Percentiles rank a stretch among this genome's conserved stretches.
phyloP scores from a whole-genome alignment of 2,113 vertebrate species.

The Rhagologus leucostigma region DNA sequence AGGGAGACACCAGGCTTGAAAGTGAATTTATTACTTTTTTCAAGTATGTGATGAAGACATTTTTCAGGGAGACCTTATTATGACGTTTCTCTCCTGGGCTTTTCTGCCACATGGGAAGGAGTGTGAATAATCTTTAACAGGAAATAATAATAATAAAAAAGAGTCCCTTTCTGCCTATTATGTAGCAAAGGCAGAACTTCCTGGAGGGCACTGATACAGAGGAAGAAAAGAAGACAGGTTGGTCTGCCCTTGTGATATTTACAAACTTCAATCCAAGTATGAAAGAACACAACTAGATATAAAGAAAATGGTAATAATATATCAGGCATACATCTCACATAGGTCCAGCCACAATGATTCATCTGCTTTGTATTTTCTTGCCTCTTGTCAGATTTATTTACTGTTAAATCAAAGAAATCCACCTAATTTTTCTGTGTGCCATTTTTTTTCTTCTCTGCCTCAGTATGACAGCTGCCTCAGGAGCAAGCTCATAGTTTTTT shows the following conservation, averaged over 20 bases:
- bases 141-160: no score
- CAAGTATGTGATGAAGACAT: not conserved
- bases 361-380: not conserved
- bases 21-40: not conserved
- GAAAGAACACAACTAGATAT: not conserved
- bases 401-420: not conserved
- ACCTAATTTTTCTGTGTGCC: not conserved
- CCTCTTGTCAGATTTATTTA: not conserved
- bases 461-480: not conserved
- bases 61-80: not conserved
- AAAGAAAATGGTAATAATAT: not conserved
- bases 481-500: not conserved
- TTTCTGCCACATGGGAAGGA: not conserved
- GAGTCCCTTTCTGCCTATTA: not conserved
- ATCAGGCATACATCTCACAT: not conserved
- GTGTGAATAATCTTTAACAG: not conserved
- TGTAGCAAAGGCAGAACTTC: not conserved
- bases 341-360: not conserved
- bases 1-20: not conserved
- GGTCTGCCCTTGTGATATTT: not conserved
- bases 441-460: not conserved
- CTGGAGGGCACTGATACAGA: not conserved
- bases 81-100: not conserved
- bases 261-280: not conserved
- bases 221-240: not conserved